A percentile compares a stretch with the other conserved stretches of the same genome.
Conservation (phyloP, 2,113 vertebrate species). For the Cyanoramphus novaezelandiae region DNA sequence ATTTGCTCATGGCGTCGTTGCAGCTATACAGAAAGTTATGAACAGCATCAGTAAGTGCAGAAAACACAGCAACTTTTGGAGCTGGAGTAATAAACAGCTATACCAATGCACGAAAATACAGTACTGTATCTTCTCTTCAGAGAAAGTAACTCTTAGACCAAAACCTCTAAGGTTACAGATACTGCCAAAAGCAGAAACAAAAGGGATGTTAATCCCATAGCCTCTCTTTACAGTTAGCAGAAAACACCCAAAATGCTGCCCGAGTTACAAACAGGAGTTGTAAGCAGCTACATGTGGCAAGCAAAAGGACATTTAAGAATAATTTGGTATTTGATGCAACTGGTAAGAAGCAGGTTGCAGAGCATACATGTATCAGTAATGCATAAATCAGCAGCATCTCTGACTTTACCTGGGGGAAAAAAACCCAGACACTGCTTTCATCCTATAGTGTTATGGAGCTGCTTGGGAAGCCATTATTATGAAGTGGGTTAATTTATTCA, state of each 20-base stretch:
- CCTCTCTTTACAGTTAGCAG: background rate
- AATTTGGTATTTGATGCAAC: background rate
- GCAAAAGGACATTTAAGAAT: background rate
- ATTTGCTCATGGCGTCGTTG: slow-evolving; percentile 97
- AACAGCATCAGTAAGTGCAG: background rate
- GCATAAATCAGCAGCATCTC: background rate
- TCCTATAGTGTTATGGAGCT: background rate
- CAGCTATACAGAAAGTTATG: slow-evolving; percentile 74
- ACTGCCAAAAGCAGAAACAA: background rate
- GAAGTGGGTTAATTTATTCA: background rate
- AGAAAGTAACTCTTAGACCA: background rate
- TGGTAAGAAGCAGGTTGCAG: background rate
- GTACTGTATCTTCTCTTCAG: background rate
- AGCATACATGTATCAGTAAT: background rate
- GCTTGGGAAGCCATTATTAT: background rate
- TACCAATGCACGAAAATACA: background rate
- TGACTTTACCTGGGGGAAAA: background rate
- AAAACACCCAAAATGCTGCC: background rate
- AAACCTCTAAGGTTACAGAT: background rate
- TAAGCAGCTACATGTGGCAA: background rate
- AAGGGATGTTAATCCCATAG: background rate
- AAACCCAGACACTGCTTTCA: background rate
- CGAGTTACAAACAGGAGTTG: background rate
- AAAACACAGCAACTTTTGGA: background rate
- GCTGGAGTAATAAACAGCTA: background rate